Conservation (phyloP, 2,888 invertebrate species). For the Stegophylla sp. region DNA sequence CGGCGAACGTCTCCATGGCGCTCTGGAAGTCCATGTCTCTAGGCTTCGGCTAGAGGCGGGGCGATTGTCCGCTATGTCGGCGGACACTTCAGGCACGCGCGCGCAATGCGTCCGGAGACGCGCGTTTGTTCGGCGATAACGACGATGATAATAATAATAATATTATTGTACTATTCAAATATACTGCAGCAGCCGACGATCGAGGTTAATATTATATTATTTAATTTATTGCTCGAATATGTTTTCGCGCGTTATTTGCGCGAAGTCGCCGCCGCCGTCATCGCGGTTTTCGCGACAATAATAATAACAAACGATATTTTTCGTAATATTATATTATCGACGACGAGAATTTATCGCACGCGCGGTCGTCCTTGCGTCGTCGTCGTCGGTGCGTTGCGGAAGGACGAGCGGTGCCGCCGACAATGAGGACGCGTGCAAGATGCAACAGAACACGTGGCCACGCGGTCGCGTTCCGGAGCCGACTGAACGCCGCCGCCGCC, state of each 20-base stretch:
- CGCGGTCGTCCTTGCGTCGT: too few relatives aligned
- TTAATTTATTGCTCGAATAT: too few relatives aligned
- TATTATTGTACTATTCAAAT: neutral
- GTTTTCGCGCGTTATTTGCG: slow-evolving; percentile 8
- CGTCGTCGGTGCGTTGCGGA: neutral
- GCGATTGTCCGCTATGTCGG: too few relatives aligned
- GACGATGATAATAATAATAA: neutral
- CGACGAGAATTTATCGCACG: too few relatives aligned
- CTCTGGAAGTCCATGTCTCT: slow-evolving; percentile 99
- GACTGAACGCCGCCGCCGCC: slow-evolving; percentile 28
- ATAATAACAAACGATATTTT: too few relatives aligned
- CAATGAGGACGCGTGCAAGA: neutral
- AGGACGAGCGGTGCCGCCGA: neutral
- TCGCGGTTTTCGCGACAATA: too few relatives aligned
- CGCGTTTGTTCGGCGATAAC: too few relatives aligned
- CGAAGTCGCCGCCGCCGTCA: neutral
- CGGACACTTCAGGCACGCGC: too few relatives aligned
- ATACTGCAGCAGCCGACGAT: too few relatives aligned
- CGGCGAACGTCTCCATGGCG: slow-evolving; percentile 97
- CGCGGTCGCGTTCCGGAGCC: slow-evolving; percentile 57
- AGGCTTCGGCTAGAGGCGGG: too few relatives aligned
- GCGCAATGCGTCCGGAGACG: neutral
- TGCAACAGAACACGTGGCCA: slow-evolving; percentile 55
- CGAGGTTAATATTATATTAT: too few relatives aligned
- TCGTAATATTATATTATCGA: too few relatives aligned